Conservation (phyloP, 1,140 invertebrate genomes). For the Campoletis sonorensis region DNA sequence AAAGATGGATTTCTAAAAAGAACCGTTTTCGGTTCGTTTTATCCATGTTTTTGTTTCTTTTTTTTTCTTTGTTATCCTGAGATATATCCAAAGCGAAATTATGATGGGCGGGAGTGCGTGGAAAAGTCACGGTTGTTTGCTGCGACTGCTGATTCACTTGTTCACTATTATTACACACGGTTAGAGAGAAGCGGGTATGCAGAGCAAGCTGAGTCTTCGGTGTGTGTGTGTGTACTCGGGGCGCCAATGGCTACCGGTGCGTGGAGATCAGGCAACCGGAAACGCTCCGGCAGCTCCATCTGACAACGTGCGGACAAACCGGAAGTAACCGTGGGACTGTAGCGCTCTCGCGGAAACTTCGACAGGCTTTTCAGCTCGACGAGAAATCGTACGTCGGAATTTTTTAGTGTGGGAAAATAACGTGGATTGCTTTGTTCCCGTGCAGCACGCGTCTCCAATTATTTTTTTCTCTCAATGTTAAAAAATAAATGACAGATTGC, state of each 20-base stretch:
- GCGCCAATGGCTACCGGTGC: conserved; percentile 8
- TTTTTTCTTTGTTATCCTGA: too few species aligned
- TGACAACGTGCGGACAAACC: conserved; percentile 43
- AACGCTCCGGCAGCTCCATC: conserved; percentile 34
- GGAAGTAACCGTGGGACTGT: conserved; percentile 57
- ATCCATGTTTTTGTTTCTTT: background rate
- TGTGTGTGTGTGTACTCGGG: background rate
- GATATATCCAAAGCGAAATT: background rate
- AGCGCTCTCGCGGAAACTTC: conserved; percentile 44
- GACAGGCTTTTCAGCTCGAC: conserved; percentile 53
- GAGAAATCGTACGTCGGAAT: background rate
- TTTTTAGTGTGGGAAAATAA: conserved; percentile 3
- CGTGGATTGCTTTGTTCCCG: conserved; percentile 2
- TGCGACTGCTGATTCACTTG: background rate
- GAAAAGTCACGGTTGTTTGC: conserved; percentile 22
- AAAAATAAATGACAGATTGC: too few species aligned
- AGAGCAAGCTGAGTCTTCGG: background rate
- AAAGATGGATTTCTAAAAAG: background rate
- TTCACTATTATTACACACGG: conserved; percentile 13
- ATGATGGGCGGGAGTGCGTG: background rate
- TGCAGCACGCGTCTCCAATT: background rate
- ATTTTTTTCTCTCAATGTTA: background rate
- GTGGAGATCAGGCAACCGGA: conserved; percentile 41
- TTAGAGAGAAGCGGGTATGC: background rate
- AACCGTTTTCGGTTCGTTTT: too few species aligned